phyloP scores from a whole-genome alignment of 2,797 vertebrate species.

The Lindbergichthys nudifrons region DNA sequence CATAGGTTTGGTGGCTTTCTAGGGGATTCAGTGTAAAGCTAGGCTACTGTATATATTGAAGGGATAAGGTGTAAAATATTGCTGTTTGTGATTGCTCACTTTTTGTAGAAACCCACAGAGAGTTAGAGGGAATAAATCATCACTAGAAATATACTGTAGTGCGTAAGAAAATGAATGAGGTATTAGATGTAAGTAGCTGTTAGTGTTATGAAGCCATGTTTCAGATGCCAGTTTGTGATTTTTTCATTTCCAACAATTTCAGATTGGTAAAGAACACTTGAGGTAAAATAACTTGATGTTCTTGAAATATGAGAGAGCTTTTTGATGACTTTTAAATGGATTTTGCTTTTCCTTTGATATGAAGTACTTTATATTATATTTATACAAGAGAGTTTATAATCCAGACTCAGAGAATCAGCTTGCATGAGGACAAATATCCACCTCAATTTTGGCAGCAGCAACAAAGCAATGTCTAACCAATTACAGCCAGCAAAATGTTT shows the following conservation, averaged over 20 bases:
- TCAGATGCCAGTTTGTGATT: background rate
- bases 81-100: constrained; percentile 23
- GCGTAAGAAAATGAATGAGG: constrained; percentile 1
- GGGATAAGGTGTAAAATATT: background rate
- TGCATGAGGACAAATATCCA: constrained; percentile 19
- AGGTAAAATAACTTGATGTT: background rate
- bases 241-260: background rate
- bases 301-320: background rate
- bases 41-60: constrained; percentile 1
- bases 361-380: background rate
- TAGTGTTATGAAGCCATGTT: background rate
- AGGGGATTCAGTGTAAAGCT: constrained; percentile 25
- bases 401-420: constrained; percentile 4
- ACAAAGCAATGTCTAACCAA: constrained; percentile 29
- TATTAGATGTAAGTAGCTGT: background rate
- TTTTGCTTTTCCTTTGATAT: constrained; percentile 5
- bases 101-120: constrained; percentile 16
- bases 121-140: constrained; percentile 14
- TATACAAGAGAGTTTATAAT: constrained; percentile 16
- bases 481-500: constrained; percentile 30
- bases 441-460: constrained; percentile 21
- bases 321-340: background rate
- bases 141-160: background rate
- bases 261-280: background rate
- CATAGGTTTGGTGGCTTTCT: background rate